These are phyloP conservation scores for Lacerta agilis DNA, from an alignment of 2,797 vertebrate species.

Conservation along the genomic window DNA sequence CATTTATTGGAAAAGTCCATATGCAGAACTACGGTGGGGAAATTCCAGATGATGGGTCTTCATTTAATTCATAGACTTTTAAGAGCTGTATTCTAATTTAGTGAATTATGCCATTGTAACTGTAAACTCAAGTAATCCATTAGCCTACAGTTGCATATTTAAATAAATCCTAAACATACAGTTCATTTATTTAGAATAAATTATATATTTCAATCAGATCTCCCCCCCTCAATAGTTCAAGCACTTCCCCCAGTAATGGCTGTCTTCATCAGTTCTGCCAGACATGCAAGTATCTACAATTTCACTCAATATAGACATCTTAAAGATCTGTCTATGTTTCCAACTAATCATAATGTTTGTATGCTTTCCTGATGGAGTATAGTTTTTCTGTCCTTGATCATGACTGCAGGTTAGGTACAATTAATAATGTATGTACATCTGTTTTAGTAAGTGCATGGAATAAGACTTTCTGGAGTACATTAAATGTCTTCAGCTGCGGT, in stretches of 20 bases:
- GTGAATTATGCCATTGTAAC: background rate
- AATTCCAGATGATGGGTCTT: background rate
- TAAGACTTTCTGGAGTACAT: conserved; percentile 57
- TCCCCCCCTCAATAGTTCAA: conserved; percentile 17
- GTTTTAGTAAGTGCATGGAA: conserved; percentile 52
- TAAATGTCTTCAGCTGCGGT: conserved; percentile 69
- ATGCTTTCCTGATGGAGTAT: conserved; percentile 66
- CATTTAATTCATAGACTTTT: background rate
- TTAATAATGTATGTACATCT: conserved; percentile 78
- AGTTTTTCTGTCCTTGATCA: conserved; percentile 65
- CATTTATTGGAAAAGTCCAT: background rate
- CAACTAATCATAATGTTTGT: conserved; percentile 69
- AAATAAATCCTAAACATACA: background rate
- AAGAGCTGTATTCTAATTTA: background rate
- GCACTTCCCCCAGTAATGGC: conserved; percentile 44
- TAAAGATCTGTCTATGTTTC: conserved; percentile 68
- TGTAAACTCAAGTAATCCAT: conserved; percentile 12
- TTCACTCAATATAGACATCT: conserved; percentile 61
- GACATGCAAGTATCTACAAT: conserved; percentile 47
- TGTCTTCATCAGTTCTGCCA: conserved; percentile 52
- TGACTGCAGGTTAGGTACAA: conserved; percentile 65
- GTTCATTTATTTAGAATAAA: conserved; percentile 8
- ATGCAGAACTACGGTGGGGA: background rate
- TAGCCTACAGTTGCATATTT: background rate
- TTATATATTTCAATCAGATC: conserved; percentile 2